phyloP scores from a whole-genome alignment of 2,888 invertebrate species.

The Ligdia adustata region DNA sequence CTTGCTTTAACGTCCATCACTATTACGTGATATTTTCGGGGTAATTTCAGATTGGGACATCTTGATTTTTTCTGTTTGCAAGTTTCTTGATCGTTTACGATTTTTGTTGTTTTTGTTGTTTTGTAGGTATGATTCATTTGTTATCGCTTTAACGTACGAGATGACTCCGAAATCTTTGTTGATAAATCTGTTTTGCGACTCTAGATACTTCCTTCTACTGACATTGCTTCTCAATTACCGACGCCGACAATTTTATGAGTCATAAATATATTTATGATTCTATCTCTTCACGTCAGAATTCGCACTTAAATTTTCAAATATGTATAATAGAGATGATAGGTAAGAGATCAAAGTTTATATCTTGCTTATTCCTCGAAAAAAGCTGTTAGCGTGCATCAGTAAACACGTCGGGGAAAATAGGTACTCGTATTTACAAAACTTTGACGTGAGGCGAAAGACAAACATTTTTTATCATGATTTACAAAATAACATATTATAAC shows the following conservation, averaged over 20 bases:
- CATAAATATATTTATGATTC: constrained; percentile 14
- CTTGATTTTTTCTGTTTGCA: constrained; percentile 39
- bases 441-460: constrained; percentile 39
- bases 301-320: constrained; percentile 19
- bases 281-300: constrained; percentile 3
- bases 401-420: constrained; percentile 43
- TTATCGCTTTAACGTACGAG: constrained; percentile 1
- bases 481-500: constrained; percentile 5
- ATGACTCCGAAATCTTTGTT: neutral
- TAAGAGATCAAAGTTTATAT: constrained; percentile 36
- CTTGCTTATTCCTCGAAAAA: constrained; percentile 35
- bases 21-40: constrained; percentile 72
- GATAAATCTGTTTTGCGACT: neutral
- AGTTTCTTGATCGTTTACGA: constrained; percentile 20
- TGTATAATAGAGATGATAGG: constrained; percentile 14
- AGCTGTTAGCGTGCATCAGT: constrained; percentile 38
- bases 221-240: constrained; percentile 1
- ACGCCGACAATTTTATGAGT: constrained; percentile 5
- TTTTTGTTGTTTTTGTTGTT: constrained; percentile 8
- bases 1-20: constrained; percentile 77
- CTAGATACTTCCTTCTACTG: neutral
- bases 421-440: constrained; percentile 33
- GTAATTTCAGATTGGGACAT: constrained; percentile 59
- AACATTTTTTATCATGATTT: constrained; percentile 14
- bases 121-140: constrained; percentile 4